Percentiles rank a stretch among this genome's conserved stretches.
Evolutionary conservation across 2,113 vertebrate genomes (phyloP).

Genomic region (Archocentrus centrarchus): DNA sequence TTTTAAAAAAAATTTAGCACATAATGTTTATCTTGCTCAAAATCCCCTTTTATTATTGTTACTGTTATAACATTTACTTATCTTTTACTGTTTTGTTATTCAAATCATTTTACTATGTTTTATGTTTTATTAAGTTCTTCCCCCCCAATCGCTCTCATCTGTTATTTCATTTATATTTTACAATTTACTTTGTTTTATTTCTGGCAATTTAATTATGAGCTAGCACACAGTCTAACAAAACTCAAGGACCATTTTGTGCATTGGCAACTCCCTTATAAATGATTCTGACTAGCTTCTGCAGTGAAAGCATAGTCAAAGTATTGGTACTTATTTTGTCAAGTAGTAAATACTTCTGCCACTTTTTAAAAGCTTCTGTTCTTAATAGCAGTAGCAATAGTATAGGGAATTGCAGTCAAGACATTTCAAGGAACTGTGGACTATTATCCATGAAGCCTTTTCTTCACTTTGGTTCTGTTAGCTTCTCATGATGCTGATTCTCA

Average conservation of each 20-base stretch:
- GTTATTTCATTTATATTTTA: neutral
- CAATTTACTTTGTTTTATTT: neutral
- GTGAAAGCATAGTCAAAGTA: neutral
- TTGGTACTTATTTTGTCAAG: neutral
- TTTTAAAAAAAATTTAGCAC: too few species aligned
- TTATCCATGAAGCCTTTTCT: too few species aligned
- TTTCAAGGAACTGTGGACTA: neutral
- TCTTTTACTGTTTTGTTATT: too few species aligned
- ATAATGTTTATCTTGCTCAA: too few species aligned
- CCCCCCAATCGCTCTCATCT: neutral
- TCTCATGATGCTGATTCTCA: neutral
- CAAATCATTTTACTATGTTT: too few species aligned
- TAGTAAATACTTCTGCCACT: neutral
- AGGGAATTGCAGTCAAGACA: neutral
- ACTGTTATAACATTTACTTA: too few species aligned
- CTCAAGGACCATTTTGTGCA: neutral
- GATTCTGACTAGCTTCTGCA: neutral
- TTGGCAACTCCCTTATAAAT: neutral
- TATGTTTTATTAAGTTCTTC: too few species aligned
- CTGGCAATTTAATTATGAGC: neutral
- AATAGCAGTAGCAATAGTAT: neutral
- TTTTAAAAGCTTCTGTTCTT: neutral
- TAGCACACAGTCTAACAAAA: neutral
- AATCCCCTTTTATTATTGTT: too few species aligned
- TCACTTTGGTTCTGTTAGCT: neutral